Percentiles rank a stretch among this genome's conserved stretches.
phyloP scores from a whole-genome alignment of 2,888 invertebrate species.

The Dendrolimus houi region DNA sequence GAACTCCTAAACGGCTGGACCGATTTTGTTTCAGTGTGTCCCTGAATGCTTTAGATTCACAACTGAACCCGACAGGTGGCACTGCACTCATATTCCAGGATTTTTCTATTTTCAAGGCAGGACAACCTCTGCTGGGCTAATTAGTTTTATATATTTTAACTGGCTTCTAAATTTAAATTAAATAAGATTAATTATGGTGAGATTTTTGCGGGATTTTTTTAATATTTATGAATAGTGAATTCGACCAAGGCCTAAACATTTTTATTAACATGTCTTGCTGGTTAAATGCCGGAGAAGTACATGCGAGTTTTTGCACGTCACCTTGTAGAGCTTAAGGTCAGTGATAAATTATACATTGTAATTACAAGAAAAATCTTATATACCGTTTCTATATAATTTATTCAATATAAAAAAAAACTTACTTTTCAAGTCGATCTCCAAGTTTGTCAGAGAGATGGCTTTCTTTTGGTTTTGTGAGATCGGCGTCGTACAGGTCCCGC shows the following conservation, averaged over 20 bases:
- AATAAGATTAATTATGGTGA: too few species aligned
- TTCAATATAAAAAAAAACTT: constrained; percentile 22
- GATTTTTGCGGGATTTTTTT: not conserved
- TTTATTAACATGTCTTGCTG: constrained; percentile 23
- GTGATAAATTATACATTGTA: not conserved
- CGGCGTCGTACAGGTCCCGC: constrained; percentile 79
- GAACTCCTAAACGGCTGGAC: too few species aligned
- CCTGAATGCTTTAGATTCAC: too few species aligned
- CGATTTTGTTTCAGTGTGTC: too few species aligned
- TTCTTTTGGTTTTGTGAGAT: constrained; percentile 82
- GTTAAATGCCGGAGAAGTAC: constrained; percentile 17
- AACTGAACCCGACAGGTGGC: too few species aligned
- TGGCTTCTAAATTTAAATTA: too few species aligned
- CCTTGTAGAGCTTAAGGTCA: constrained; percentile 33
- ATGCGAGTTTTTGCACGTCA: constrained; percentile 22
- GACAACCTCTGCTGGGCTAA: too few species aligned
- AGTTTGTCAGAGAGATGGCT: constrained; percentile 79
- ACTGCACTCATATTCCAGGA: too few species aligned
- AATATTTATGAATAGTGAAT: constrained; percentile 9
- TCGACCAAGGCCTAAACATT: constrained; percentile 17
- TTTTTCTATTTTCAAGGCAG: too few species aligned
- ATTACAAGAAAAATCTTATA: constrained; percentile 5
- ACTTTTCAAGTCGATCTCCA: constrained; percentile 79
- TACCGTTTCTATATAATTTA: too few species aligned
- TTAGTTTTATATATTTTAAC: too few species aligned